phyloP scores from a whole-genome alignment of 1,140 invertebrate species.

The Lordiphosa stackelbergi region DNA sequence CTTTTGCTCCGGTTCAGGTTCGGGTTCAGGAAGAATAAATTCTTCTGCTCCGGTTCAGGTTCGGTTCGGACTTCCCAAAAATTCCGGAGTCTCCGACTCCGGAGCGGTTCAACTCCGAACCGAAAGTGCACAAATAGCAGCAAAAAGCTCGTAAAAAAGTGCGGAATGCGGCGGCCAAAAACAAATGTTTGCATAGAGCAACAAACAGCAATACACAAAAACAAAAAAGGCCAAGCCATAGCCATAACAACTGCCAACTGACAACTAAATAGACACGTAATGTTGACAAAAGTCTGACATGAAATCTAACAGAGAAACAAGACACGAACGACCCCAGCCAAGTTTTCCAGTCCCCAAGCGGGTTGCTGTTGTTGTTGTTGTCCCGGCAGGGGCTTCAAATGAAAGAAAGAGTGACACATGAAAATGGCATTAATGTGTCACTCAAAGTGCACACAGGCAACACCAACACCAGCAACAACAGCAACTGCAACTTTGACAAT shows the following conservation, averaged over 20 bases:
- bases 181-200: conserved; percentile 48
- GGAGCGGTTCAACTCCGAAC: no score
- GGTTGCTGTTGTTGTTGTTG: not conserved
- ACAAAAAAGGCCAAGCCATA: conserved; percentile 27
- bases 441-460: conserved; percentile 62
- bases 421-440: conserved; percentile 75
- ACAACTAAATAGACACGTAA: conserved; percentile 74
- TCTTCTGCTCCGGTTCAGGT: no score
- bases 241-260: conserved; percentile 63
- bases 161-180: conserved; percentile 48
- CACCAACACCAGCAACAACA: conserved; percentile 32
- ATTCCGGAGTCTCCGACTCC: no score
- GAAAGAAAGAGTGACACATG: conserved; percentile 75
- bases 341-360: conserved; percentile 37
- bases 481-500: conserved; percentile 60
- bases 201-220: conserved; percentile 19
- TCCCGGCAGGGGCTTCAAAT: conserved; percentile 39
- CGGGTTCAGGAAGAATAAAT: no score
- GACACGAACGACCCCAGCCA: conserved; percentile 48
- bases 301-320: conserved; percentile 65
- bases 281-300: conserved; percentile 75
- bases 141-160: conserved; percentile 14
- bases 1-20: no score
- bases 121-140: conserved; percentile 9
- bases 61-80: no score